Conservation (phyloP, 1,140 invertebrate species). For the Drosophila varians region DNA sequence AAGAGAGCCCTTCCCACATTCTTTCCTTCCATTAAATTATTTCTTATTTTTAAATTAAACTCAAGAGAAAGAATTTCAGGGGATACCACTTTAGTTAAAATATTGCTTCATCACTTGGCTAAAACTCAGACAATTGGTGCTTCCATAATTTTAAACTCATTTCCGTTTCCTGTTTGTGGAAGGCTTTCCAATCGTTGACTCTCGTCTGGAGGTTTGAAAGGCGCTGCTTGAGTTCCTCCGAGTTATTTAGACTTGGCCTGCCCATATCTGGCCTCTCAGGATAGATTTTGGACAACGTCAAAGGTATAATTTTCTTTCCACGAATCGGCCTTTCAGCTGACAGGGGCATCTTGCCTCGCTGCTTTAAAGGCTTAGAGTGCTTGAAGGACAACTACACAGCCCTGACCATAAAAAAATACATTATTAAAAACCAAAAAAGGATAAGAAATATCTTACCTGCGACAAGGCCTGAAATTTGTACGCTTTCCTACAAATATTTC, state of each 20-base stretch:
- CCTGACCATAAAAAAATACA: neutral
- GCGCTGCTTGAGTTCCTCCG: neutral
- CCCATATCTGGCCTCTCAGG: neutral
- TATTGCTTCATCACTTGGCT: neutral
- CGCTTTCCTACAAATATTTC: neutral
- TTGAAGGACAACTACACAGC: neutral
- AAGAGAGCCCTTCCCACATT: slow-evolving; percentile 1
- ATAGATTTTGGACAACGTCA: neutral
- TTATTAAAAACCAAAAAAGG: too few species aligned
- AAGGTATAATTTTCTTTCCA: neutral
- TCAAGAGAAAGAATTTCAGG: neutral
- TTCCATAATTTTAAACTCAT: neutral
- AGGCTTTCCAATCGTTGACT: neutral
- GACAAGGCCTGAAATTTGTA: slow-evolving; percentile 1
- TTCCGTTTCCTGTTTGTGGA: neutral
- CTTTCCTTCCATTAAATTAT: slow-evolving; percentile 45
- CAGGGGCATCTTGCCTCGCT: neutral
- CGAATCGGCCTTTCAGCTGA: neutral
- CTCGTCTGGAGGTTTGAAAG: neutral
- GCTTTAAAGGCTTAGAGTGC: neutral
- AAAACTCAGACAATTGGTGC: neutral
- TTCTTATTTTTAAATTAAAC: slow-evolving; percentile 46
- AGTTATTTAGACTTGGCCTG: neutral
- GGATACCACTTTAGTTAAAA: neutral
- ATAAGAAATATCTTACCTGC: neutral